Base-by-base conservation (phyloP, 2,888 invertebrate genomes). In the Dusona sp. region DNA sequence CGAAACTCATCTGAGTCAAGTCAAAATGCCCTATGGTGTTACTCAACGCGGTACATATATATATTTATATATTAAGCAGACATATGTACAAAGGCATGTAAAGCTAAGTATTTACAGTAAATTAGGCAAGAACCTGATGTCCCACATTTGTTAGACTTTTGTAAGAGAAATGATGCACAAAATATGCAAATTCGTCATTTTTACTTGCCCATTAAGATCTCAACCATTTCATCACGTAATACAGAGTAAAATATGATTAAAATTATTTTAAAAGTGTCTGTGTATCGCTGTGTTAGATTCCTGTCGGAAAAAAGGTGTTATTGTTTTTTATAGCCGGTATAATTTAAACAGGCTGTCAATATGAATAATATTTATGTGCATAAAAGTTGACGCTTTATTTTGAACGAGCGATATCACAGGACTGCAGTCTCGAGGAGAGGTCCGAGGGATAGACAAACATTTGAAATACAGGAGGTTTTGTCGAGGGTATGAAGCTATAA, bases 1-100 rank as follows among this genome's bases (percentile, higher is more conserved):
- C 61, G 61, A 81, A 75, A 84, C 70, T 81, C 79, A 79, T 79
- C 70, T 45, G 68, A 68, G 65, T 68, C 38, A 45, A 84, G 84
- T 75, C 51, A 57, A 81, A 84, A 84, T 75, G 72, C 68, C 77
- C 48, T 11, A 61, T 36, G 45, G 13, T 65, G 79, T 73, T 61
- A 48, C 64, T 45, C 29, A 7, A 64, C 22, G 19, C 29, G 45
- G 7, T 38, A 38, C 9, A 64, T 33, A 29, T 4, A 45, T 48
- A n/a, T 64, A 33, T 33, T 19, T 65, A 9, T 29, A 29, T 6
- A 48, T 48, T 29, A 6, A 11, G 0, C 57, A 61, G 16, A 29
- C 16, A 16, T 6, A 29, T 29, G 61, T 61, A 61, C 61, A 61
- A 29, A 29, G 16, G 29, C 29, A 61, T 29, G 61, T 61, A 29